These are phyloP conservation scores for Apodemus agrarius DNA, from an alignment of 2,797 vertebrate genomes.

Conservation along the genomic window DNA sequence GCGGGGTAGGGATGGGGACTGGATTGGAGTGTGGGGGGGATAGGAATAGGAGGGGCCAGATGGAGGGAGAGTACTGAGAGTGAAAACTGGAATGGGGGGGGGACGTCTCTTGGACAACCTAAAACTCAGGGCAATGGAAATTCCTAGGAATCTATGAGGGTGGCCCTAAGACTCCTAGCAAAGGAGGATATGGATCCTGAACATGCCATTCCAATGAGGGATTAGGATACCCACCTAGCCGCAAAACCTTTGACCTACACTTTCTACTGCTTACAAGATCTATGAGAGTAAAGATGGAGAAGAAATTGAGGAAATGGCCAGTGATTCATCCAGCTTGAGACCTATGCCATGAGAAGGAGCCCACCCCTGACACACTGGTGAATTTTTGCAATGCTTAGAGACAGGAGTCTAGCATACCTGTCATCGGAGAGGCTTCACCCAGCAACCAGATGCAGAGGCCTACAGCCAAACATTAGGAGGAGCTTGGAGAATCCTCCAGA, in stretches of 20 bases:
- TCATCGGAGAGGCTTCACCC: not conserved
- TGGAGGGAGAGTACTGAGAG: not conserved
- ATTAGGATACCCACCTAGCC: not conserved
- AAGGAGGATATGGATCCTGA: not conserved
- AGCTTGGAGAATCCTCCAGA: not conserved
- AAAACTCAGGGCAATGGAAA: not conserved
- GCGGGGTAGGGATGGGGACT: not conserved
- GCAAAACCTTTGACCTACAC: not conserved
- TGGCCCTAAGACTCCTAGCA: not conserved
- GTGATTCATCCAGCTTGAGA: not conserved
- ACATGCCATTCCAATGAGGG: not conserved
- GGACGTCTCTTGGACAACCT: not conserved
- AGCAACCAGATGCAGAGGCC: not conserved
- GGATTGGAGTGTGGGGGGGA: not conserved
- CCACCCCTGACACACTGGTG: not conserved
- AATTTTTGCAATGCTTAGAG: not conserved
- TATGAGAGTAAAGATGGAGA: not conserved
- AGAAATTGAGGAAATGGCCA: not conserved
- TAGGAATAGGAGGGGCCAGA: not conserved
- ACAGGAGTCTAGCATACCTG: not conserved
- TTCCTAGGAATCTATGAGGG: not conserved
- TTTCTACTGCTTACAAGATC: not conserved
- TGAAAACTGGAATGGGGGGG: not conserved
- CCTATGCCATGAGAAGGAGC: not conserved
- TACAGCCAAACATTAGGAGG: not conserved